Evolutionary conservation across 2,888 invertebrate species (phyloP).

Genomic region (Lampropteryx suffumata): DNA sequence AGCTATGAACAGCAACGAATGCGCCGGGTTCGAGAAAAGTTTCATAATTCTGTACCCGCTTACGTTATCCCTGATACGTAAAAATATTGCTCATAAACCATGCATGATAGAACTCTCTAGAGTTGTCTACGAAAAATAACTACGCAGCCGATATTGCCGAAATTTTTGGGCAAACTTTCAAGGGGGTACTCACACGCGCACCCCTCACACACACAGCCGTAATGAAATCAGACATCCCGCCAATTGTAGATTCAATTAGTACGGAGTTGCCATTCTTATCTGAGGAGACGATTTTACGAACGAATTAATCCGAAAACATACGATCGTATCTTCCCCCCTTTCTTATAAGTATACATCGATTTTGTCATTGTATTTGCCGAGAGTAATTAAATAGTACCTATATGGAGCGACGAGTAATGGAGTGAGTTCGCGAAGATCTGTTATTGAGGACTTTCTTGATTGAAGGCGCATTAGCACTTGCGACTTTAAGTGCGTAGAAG

Average conservation of each 20-base stretch:
- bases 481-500: constrained; percentile 28
- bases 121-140: constrained; percentile 32
- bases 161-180: constrained; percentile 46
- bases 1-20: background rate
- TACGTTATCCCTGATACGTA: constrained; percentile 16
- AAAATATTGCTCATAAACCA: constrained; percentile 24
- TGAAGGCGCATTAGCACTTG: constrained; percentile 25
- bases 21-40: constrained; percentile 1
- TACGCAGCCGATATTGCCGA: constrained; percentile 44
- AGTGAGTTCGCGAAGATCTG: constrained; percentile 30
- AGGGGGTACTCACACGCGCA: constrained; percentile 44
- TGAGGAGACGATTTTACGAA: constrained; percentile 81
- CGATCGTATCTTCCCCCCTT: constrained; percentile 75
- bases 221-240: constrained; percentile 80
- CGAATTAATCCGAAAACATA: constrained; percentile 83
- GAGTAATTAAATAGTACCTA: constrained; percentile 75
- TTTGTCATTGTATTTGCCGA: constrained; percentile 71
- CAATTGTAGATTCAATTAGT: constrained; percentile 83
- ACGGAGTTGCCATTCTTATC: constrained; percentile 82
- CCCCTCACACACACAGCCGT: constrained; percentile 57
- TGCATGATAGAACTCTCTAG: constrained; percentile 32
- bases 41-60: constrained; percentile 4
- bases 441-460: constrained; percentile 32
- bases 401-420: constrained; percentile 45
- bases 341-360: constrained; percentile 63